These are phyloP conservation scores for Agriopis aurantiaria DNA, from an alignment of 2,888 invertebrate species.

Conservation along the genomic window DNA sequence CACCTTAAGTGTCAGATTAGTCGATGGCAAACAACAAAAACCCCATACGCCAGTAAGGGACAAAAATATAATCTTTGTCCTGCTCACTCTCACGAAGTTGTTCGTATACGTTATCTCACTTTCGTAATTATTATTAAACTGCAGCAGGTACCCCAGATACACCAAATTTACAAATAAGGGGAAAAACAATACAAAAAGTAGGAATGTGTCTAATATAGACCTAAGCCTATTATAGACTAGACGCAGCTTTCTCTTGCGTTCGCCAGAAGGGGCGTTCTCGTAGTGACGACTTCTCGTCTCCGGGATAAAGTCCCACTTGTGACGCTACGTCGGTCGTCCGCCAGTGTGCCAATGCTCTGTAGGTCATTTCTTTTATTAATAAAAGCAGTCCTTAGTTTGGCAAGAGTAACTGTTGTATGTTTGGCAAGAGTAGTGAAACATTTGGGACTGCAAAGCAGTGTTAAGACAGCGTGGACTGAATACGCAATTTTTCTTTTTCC, in stretches of 20 bases:
- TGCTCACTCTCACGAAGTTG: too few species aligned
- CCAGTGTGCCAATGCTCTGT: slow-evolving; percentile 77
- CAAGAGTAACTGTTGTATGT: background rate
- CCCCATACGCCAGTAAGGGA: too few species aligned
- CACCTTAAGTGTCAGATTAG: too few species aligned
- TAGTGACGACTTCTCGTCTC: slow-evolving; percentile 89
- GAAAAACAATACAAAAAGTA: background rate
- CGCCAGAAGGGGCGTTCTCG: slow-evolving; percentile 90
- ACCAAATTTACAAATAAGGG: background rate
- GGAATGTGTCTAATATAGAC: background rate
- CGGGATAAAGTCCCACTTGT: slow-evolving; percentile 78
- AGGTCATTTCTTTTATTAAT: background rate
- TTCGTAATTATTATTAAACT: too few species aligned
- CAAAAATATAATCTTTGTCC: too few species aligned
- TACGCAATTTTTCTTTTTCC: too few species aligned
- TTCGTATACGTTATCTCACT: too few species aligned
- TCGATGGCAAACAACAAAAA: too few species aligned
- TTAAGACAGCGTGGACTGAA: too few species aligned
- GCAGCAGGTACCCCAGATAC: too few species aligned
- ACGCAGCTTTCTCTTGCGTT: slow-evolving; percentile 90
- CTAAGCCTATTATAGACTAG: slow-evolving; percentile 58
- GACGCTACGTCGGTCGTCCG: slow-evolving; percentile 77
- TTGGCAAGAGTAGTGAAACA: background rate
- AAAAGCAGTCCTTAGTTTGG: background rate
- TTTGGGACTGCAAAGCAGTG: background rate